Evolutionary conservation across 1,140 invertebrate genomes (phyloP).

Genomic region (Eupristina koningsbergeri): DNA sequence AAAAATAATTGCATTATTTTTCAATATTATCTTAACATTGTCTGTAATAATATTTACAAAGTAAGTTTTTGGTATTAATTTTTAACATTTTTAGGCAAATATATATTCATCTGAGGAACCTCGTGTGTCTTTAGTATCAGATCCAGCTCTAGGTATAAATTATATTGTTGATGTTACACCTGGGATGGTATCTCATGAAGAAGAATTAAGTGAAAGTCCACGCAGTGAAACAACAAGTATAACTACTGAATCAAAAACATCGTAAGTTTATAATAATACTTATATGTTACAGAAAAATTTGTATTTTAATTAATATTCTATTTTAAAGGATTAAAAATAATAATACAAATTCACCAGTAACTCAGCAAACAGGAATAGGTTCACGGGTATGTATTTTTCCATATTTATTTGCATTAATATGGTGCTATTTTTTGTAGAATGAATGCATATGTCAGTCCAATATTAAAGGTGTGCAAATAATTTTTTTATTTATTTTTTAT

Average conservation of each 20-base stretch:
- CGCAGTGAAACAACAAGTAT: not conserved
- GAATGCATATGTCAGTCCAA: not conserved
- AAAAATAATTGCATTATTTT: too few species aligned
- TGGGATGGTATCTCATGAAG: not conserved
- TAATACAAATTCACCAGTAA: not conserved
- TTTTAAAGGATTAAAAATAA: slow-evolving; percentile 35
- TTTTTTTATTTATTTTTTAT: not conserved
- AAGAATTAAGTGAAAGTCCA: not conserved
- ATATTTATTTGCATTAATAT: not conserved
- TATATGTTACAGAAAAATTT: too few species aligned
- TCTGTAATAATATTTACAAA: not conserved
- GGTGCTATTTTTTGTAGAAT: not conserved
- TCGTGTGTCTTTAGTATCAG: slow-evolving; percentile 80
- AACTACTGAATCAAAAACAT: slow-evolving; percentile 29
- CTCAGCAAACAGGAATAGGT: not conserved
- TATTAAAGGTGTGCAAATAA: not conserved
- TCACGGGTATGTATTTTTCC: slow-evolving; percentile 32
- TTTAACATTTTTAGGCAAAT: slow-evolving; percentile 72
- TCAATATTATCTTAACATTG: too few species aligned
- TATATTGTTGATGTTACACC: slow-evolving; percentile 79
- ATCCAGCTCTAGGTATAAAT: slow-evolving; percentile 81
- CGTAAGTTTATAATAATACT: slow-evolving; percentile 37
- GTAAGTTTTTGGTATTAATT: too few species aligned
- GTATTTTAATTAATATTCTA: slow-evolving; percentile 14
- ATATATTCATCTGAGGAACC: slow-evolving; percentile 79